These are phyloP conservation scores for Gymnothorax javanicus DNA, from an alignment of 2,797 vertebrate species.

Conservation along the genomic window DNA sequence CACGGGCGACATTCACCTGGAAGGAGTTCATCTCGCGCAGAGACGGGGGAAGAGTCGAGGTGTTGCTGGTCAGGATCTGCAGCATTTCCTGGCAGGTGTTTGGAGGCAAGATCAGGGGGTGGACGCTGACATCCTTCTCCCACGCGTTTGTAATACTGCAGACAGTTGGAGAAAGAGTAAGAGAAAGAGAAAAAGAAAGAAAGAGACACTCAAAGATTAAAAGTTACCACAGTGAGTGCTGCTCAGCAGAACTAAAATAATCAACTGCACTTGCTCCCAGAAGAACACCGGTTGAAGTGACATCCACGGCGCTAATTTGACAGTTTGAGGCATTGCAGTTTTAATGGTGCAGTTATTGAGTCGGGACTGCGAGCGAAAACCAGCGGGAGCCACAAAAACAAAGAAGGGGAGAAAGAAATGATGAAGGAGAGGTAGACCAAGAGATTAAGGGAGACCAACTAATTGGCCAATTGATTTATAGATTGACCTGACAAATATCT, in stretches of 20 bases:
- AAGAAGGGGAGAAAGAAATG: slow-evolving; percentile 11
- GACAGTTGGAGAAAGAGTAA: slow-evolving; percentile 26
- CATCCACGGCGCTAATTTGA: slow-evolving; percentile 34
- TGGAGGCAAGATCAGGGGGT: slow-evolving; percentile 81
- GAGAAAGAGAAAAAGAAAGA: not conserved
- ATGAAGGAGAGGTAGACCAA: slow-evolving; percentile 36
- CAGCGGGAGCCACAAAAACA: not conserved
- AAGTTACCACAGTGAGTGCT: slow-evolving; percentile 20
- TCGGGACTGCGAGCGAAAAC: slow-evolving; percentile 1
- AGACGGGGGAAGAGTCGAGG: slow-evolving; percentile 77
- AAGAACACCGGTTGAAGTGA: slow-evolving; percentile 41
- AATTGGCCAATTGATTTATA: slow-evolving; percentile 50
- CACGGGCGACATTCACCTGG: slow-evolving; percentile 75
- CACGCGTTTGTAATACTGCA: slow-evolving; percentile 79
- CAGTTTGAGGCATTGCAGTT: slow-evolving; percentile 46
- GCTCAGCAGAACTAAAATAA: slow-evolving; percentile 35
- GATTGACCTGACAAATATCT: slow-evolving; percentile 56
- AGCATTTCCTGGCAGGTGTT: slow-evolving; percentile 86
- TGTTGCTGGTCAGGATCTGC: slow-evolving; percentile 78
- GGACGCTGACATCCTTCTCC: slow-evolving; percentile 86
- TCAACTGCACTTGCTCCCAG: slow-evolving; percentile 32
- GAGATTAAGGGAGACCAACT: slow-evolving; percentile 36
- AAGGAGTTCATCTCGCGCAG: slow-evolving; percentile 86
- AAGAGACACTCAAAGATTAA: slow-evolving; percentile 41
- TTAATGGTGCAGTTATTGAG: slow-evolving; percentile 51